These are phyloP conservation scores for Nomada ruficornis DNA, from an alignment of 2,888 invertebrate species.

Conservation along the genomic window DNA sequence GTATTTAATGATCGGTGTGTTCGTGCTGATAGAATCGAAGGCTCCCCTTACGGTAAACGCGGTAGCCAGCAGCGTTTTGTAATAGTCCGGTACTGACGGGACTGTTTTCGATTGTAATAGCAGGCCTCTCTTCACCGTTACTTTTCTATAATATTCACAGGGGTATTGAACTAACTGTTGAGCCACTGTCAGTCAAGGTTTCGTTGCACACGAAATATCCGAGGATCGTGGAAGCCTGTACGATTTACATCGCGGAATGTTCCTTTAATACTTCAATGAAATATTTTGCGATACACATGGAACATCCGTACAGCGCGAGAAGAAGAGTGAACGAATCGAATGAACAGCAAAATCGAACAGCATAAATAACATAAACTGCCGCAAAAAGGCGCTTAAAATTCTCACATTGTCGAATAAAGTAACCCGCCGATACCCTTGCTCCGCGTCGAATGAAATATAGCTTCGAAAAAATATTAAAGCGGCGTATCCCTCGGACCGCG, in stretches of 20 bases:
- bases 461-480: slow-evolving; percentile 33
- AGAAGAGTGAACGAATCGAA: too few species aligned
- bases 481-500: slow-evolving; percentile 5
- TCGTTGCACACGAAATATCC: too few species aligned
- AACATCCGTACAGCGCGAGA: too few species aligned
- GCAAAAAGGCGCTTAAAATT: slow-evolving; percentile 1
- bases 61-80: slow-evolving; percentile 9
- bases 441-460: slow-evolving; percentile 28
- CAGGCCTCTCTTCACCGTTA: neutral
- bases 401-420: neutral
- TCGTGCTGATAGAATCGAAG: neutral
- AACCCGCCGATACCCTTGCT: neutral
- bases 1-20: slow-evolving; percentile 18
- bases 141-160: neutral
- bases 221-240: too few species aligned
- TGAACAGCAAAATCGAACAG: too few species aligned
- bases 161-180: too few species aligned
- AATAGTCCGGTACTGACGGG: neutral
- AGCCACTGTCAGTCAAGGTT: too few species aligned
- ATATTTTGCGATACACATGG: too few species aligned
- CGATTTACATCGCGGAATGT: too few species aligned
- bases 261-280: too few species aligned
- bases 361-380: slow-evolving; percentile 4
- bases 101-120: neutral
- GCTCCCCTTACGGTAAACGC: slow-evolving; percentile 13